Evolutionary conservation across 2,888 invertebrate genomes (phyloP), one percentile per base, ranked within the genome.

Genomic region (Dendrolimus pini): DNA sequence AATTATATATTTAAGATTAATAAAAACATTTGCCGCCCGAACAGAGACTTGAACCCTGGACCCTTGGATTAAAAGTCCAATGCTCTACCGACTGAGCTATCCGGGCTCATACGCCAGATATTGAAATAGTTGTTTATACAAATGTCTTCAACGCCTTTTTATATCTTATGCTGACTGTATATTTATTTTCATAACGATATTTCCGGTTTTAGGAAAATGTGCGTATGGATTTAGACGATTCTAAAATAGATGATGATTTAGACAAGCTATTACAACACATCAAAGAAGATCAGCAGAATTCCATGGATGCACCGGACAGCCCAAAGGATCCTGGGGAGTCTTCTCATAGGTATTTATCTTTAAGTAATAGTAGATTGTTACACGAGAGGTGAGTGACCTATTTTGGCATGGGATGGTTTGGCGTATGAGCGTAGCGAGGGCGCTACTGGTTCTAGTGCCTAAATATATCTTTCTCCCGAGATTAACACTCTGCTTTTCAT

Each of bases 281-380:
- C 67, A 98, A 98, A 77, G 97, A 97, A 75, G 98, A 97, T 63
- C 97, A 97, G 70, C 97, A 97, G 74, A 96, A 96, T 73, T 97
- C 95, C 2, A 95, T 96, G 94, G 97, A 97, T 69, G 95, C 96
- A 0, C 96, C 97, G 0, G 97, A 97, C 69, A 97, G 97, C 67
- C 97, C 97, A 0, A 97, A 97, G 77, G 96, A 97, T 62, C 94
- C 94, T 54, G 94, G 94, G 57, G 93, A 94, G 63, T 85, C 93
- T 53, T 92, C 85, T 0, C 91, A 91, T 61, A 85, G 90, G 89
- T 90, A 61, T 9, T 7, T 41, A 10, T 41, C 14, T n/a, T 1
- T 30, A 9, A 8, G 30, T 30, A 30, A 30, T 30, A 30, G 30
- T 30, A 30, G 30, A 6, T 30, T 30, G 30, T 30, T 6, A 30